Conservation (phyloP, 30 jellyfish, hydroid and myxozoan genomes). For the Haliclystus octoradiatus region DNA sequence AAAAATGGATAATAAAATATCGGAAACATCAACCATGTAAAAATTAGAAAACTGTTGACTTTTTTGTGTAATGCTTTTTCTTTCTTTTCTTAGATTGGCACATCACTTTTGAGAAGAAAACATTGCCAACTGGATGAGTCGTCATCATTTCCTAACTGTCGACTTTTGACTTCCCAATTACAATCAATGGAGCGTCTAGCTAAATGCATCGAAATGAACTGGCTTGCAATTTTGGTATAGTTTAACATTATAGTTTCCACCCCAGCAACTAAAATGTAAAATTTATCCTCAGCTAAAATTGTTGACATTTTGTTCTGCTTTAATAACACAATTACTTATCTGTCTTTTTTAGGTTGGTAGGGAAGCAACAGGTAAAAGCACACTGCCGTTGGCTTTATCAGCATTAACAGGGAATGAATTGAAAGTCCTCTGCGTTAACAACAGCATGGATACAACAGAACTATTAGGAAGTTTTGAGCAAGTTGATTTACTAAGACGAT, state of each 20-base stretch:
- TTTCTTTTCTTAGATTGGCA: not conserved
- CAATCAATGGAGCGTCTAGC: constrained; percentile 48
- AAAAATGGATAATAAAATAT: too few species aligned
- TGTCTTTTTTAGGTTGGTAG: constrained; percentile 74
- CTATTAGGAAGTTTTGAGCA: constrained; percentile 94
- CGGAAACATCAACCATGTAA: too few species aligned
- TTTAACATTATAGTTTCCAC: too few species aligned
- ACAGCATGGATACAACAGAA: constrained; percentile 90
- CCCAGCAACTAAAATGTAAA: too few species aligned
- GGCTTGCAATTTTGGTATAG: constrained; percentile 69
- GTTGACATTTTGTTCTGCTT: too few species aligned
- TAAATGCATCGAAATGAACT: constrained; percentile 91
- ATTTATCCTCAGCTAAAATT: too few species aligned
- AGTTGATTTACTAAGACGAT: constrained; percentile 18
- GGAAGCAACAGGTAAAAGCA: constrained; percentile 67
- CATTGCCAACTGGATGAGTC: too few species aligned
- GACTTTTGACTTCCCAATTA: constrained; percentile 35
- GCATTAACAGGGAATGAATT: constrained; percentile 56
- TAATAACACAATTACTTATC: too few species aligned
- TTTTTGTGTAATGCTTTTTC: too few species aligned
- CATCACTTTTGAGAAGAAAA: not conserved
- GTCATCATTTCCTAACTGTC: not conserved
- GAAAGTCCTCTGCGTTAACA: constrained; percentile 57
- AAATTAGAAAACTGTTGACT: too few species aligned
- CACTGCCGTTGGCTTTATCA: constrained; percentile 45